phyloP scores from a whole-genome alignment of 92 coral and sea anemone species.

The Zoanthus sansibaricus region DNA sequence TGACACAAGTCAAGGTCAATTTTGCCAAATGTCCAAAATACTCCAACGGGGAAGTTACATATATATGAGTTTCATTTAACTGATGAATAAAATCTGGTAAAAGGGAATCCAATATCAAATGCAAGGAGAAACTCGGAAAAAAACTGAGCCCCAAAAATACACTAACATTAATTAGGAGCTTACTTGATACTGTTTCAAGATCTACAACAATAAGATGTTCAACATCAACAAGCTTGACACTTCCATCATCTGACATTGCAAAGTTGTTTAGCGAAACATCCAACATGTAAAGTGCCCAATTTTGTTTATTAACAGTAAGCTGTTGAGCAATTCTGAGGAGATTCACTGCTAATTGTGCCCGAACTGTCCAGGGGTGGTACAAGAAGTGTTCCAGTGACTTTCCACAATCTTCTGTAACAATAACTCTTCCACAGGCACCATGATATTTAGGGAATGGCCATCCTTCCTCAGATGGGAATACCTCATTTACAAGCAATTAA shows the following conservation, averaged over 20 bases:
- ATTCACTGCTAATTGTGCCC: constrained; percentile 73
- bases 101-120: no score
- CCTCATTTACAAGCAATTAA: constrained; percentile 45
- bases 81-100: no score
- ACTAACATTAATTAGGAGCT: constrained; percentile 11
- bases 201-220: constrained; percentile 82
- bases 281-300: constrained; percentile 83
- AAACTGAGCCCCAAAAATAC: no score
- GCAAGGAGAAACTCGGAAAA: no score
- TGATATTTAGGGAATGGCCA: constrained; percentile 85
- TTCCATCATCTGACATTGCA: constrained; percentile 70
- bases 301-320: constrained; percentile 62
- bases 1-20: no score
- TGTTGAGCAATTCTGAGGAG: constrained; percentile 76
- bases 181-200: constrained; percentile 26
- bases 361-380: constrained; percentile 69
- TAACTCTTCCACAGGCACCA: constrained; percentile 91
- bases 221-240: constrained; percentile 75
- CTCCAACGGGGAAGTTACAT: no score
- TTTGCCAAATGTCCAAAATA: no score
- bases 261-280: constrained; percentile 77
- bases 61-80: no score
- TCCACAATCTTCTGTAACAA: constrained; percentile 85
- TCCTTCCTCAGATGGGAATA: constrained; percentile 76
- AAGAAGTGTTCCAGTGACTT: constrained; percentile 59